Base-by-base conservation (phyloP, 2,888 invertebrate species). In the Platyscelio sp. region DNA sequence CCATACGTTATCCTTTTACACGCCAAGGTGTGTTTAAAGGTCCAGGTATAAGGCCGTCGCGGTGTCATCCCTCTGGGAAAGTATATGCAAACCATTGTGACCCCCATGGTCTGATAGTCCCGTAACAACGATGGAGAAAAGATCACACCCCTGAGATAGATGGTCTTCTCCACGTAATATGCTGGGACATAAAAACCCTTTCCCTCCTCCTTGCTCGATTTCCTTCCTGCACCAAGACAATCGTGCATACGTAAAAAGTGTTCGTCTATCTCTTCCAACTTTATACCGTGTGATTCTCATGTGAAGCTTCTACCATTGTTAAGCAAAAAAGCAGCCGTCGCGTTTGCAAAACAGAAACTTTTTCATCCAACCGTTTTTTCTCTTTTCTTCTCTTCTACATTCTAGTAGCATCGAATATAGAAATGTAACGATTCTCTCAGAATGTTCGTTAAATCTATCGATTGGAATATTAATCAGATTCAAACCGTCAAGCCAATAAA, bases 61-160 rank as follows among this genome's bases (percentile, higher is more conserved):
- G 92, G 93, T 93, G 93, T 93, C 93, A 93, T 93, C 93, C 93
- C 93, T 93, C 93, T 93, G 93, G 93, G 93, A 93, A 93, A 93
- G 90, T 92, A 87, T 93, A 93, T 93, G 93, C 93, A 93, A 93
- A 93, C 91, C 91, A 93, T 93, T 93, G 93, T 93, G 92, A 92
- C 92, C 92, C 92, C 92, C 91, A 88, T 87, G 88, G 88, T 87
- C 87, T 83, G 85, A 79, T 86, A 65, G 72, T 58, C 68, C 54
- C 74, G 58, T 43, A 54, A 43, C 49, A 38, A 49, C 83, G 88
- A 27, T 77, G 86, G 88, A 86, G 87, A 87, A 87, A 89, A 92
- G 92, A 93, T 93, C 92, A 92, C 92, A 93, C 93, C 93, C 92
- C 90, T 91, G 90, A 92, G 93, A 93, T 93, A 92, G 91, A 92